Percentiles rank a stretch among this genome's conserved stretches.
phyloP scores from a whole-genome alignment of 2,888 invertebrate species.

The Pterostichus madidus region DNA sequence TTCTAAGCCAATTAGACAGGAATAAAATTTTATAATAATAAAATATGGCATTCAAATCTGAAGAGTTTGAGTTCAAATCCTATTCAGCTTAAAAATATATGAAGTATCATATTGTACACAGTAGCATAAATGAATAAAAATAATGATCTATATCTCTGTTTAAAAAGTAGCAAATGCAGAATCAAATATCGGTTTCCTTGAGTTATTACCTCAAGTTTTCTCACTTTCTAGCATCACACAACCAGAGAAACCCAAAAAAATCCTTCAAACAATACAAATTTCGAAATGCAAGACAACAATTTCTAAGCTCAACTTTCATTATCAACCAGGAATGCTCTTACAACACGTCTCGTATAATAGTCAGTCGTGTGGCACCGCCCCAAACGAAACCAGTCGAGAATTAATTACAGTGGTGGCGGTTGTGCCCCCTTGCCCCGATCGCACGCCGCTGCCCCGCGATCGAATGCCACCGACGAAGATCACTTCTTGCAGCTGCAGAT shows the following conservation, averaged over 20 bases:
- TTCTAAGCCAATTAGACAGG: too few relatives aligned
- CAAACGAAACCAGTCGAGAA: slow-evolving; percentile 23
- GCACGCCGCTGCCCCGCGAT: neutral
- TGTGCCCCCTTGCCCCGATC: neutral
- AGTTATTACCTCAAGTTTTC: neutral
- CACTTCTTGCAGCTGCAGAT: slow-evolving; percentile 19
- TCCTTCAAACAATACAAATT: slow-evolving; percentile 6
- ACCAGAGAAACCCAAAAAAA: neutral
- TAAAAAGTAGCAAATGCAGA: too few relatives aligned
- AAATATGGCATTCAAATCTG: too few relatives aligned
- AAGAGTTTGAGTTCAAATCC: too few relatives aligned
- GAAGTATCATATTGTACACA: too few relatives aligned
- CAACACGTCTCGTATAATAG: slow-evolving; percentile 8
- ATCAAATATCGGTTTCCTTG: neutral
- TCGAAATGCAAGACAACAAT: neutral
- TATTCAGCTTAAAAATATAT: too few relatives aligned
- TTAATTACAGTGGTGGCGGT: slow-evolving; percentile 26
- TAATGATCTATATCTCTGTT: too few relatives aligned
- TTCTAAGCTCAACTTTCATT: neutral
- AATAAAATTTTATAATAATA: too few relatives aligned
- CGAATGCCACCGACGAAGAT: slow-evolving; percentile 27
- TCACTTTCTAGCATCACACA: neutral
- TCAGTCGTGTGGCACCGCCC: slow-evolving; percentile 1
- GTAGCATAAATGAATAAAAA: too few relatives aligned
- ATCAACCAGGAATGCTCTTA: slow-evolving; percentile 7